Conservation (phyloP, 2,113 vertebrate species). For the Poeciliopsis turrubarensis region DNA sequence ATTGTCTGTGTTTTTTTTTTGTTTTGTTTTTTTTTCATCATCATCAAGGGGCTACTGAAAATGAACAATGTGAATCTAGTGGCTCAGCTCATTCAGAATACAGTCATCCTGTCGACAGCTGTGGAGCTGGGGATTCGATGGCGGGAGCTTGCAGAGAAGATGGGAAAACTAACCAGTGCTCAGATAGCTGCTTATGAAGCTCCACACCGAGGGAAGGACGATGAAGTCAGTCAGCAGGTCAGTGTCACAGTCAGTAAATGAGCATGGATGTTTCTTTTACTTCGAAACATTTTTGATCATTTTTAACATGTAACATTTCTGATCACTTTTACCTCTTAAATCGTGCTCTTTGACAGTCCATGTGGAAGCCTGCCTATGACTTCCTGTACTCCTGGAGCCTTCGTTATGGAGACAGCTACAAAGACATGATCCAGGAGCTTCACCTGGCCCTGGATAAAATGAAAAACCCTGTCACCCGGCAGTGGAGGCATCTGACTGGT, state of each 20-base stretch:
- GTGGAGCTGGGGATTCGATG: slow-evolving; percentile 92
- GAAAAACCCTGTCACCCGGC: slow-evolving; percentile 92
- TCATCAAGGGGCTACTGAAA: slow-evolving; percentile 88
- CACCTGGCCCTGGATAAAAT: slow-evolving; percentile 93
- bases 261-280: too few species aligned
- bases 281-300: background rate
- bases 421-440: slow-evolving; percentile 92
- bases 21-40: background rate
- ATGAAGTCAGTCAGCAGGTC: slow-evolving; percentile 84
- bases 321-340: background rate
- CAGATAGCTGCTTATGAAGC: slow-evolving; percentile 90
- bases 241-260: slow-evolving; percentile 25
- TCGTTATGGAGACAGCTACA: slow-evolving; percentile 87
- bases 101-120: slow-evolving; percentile 90
- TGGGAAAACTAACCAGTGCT: slow-evolving; percentile 85
- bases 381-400: slow-evolving; percentile 93
- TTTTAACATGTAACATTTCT: background rate
- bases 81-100: slow-evolving; percentile 87
- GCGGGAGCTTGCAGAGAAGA: slow-evolving; percentile 90
- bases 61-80: slow-evolving; percentile 89
- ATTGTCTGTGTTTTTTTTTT: background rate
- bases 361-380: slow-evolving; percentile 99
- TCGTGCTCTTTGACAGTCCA: slow-evolving; percentile 81
- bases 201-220: slow-evolving; percentile 86
- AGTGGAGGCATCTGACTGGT: slow-evolving; percentile 94